phyloP scores from a whole-genome alignment of 2,888 invertebrate genomes.

The Boloria euphrosyne region DNA sequence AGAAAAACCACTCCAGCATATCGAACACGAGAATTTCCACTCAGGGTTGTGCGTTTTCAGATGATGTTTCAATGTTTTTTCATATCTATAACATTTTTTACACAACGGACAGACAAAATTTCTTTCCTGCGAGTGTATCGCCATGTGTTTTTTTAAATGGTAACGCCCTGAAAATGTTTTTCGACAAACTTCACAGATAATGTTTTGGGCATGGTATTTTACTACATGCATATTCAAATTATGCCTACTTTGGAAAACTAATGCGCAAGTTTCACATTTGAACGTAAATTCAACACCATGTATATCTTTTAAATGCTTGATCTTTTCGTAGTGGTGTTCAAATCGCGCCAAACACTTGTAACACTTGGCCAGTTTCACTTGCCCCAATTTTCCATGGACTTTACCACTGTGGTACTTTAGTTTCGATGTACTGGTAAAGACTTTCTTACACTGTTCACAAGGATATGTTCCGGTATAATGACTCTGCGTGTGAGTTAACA shows the following conservation, averaged over 20 bases:
- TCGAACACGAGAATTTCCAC: slow-evolving; percentile 43
- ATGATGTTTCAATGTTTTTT: slow-evolving; percentile 51
- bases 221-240: slow-evolving; percentile 39
- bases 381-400: slow-evolving; percentile 31
- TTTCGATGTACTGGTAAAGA: slow-evolving; percentile 37
- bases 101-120: slow-evolving; percentile 48
- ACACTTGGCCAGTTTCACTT: slow-evolving; percentile 40
- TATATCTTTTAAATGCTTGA: slow-evolving; percentile 39
- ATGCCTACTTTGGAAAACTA: slow-evolving; percentile 37
- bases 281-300: slow-evolving; percentile 40
- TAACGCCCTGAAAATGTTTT: slow-evolving; percentile 41
- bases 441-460: slow-evolving; percentile 39
- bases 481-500: slow-evolving; percentile 39
- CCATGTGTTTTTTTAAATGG: slow-evolving; percentile 46
- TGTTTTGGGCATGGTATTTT: slow-evolving; percentile 42
- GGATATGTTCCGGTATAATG: slow-evolving; percentile 39
- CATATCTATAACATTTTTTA: slow-evolving; percentile 46
- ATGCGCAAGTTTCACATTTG: slow-evolving; percentile 37
- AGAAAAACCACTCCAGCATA: slow-evolving; percentile 36
- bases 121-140: slow-evolving; percentile 45
- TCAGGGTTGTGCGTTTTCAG: slow-evolving; percentile 47
- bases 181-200: slow-evolving; percentile 42
- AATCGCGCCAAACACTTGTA: slow-evolving; percentile 41
- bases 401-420: slow-evolving; percentile 42
- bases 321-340: slow-evolving; percentile 44